Percentiles rank a stretch among this genome's conserved stretches.
phyloP scores from a whole-genome alignment of 2,113 vertebrate species.

The Penelope pileata region DNA sequence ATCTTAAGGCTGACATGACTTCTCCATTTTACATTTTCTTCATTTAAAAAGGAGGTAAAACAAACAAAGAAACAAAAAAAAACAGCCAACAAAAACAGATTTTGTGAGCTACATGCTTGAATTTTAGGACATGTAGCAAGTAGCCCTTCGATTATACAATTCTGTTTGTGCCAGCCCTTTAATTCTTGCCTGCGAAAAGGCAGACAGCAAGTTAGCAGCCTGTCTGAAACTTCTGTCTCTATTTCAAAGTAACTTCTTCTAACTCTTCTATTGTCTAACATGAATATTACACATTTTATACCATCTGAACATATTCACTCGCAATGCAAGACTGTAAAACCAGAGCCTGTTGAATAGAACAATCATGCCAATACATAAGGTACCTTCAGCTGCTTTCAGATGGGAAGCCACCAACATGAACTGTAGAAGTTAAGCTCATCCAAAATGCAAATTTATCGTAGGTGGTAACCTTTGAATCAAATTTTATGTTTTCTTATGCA shows the following conservation, averaged over 20 bases:
- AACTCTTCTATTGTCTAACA: neutral
- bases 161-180: neutral
- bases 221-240: neutral
- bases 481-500: neutral
- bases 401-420: neutral
- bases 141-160: neutral
- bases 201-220: neutral
- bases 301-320: neutral
- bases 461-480: neutral
- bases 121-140: constrained; percentile 11
- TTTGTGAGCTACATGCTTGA: neutral
- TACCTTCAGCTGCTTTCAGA: neutral
- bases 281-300: neutral
- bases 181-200: neutral
- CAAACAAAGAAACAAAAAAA: neutral
- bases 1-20: neutral
- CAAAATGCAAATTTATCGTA: neutral
- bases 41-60: neutral
- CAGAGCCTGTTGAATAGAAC: neutral
- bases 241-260: neutral
- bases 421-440: neutral
- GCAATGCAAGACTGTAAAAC: no score
- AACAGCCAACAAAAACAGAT: neutral
- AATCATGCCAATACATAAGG: neutral
- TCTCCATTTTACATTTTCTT: neutral